Evolutionary conservation across 2,797 vertebrate genomes (phyloP), one percentile per base, ranked within the genome.

Genomic region (Tauraco hartlaubi): DNA sequence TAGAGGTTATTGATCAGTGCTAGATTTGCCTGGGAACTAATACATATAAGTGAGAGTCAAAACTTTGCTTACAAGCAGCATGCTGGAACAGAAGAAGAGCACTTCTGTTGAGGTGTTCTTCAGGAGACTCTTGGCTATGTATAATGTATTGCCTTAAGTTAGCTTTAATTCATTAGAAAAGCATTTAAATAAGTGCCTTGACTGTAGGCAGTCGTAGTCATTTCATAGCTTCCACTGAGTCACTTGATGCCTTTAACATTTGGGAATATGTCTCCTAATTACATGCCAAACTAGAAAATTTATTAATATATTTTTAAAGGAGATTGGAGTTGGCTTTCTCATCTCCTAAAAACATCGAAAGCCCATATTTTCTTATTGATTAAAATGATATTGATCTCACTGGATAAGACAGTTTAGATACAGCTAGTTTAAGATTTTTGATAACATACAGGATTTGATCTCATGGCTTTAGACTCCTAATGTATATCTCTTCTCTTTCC

Each of bases 171-270:
- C 28, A 44, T 88, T 85, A 85, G 31, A 35, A 91, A 81, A 86
- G 6, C 31, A 62, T 74, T 68, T 83, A 91, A 90, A n/a, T 75
- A 66, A 75, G 18, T 88, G 37, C 39, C 62, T 85, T 91, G 43
- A 84, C 66, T 88, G 28, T 76, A 76, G 67, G 58, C 39, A 71
- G 37, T 41, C 28, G 37, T 62, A 44, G 28, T 71, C 9, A 73
- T 92, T 81, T 94, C 66, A 79, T 79, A 55, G 14, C 87, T 95
- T 90, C 73, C 55, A 52, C 54, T 81, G 90, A 88, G 81, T 95
- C 67, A 66, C 43, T 87, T 54, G 37, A 69, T 79, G 37, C 33
- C 58, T 85, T 92, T 72, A 91, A 16, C 54, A 78, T 90, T 88
- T 90, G 19, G n/a, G 31, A 92, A 78, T 71, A 55, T 66, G 41